A percentile compares a stretch with the other conserved stretches of the same genome.
phyloP scores from a whole-genome alignment of 2,797 vertebrate species.

The Bovichtus diacanthus region DNA sequence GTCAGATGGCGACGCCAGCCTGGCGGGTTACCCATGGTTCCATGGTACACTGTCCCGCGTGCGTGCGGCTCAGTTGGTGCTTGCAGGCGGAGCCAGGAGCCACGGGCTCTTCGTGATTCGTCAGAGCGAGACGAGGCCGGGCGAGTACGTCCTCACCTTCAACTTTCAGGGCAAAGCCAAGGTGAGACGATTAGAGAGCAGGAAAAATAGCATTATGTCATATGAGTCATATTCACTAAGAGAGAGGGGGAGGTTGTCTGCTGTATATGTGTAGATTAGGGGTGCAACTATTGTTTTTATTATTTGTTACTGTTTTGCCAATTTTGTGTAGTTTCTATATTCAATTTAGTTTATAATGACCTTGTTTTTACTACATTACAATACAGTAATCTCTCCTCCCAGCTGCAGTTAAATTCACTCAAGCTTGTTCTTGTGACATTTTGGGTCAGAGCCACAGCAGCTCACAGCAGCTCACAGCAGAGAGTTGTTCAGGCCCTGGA shows the following conservation, averaged over 20 bases:
- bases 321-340: background rate
- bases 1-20: slow-evolving; percentile 84
- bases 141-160: slow-evolving; percentile 98
- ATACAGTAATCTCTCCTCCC: slow-evolving; percentile 10
- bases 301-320: background rate
- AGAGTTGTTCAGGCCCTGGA: slow-evolving; percentile 27
- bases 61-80: slow-evolving; percentile 94
- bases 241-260: background rate
- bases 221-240: background rate
- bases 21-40: slow-evolving; percentile 95
- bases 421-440: slow-evolving; percentile 10
- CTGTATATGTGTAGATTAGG: background rate
- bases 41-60: slow-evolving; percentile 94
- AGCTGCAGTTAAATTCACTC: slow-evolving; percentile 16
- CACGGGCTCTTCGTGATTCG: slow-evolving; percentile 97
- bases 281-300: background rate
- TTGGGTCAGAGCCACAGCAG: slow-evolving; percentile 29
- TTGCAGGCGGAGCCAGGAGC: slow-evolving; percentile 90
- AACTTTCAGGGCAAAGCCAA: slow-evolving; percentile 99
- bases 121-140: slow-evolving; percentile 94
- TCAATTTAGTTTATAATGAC: background rate
- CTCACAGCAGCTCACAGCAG: slow-evolving; percentile 20
- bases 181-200: slow-evolving; percentile 74
- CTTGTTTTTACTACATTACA: background rate
- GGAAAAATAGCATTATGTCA: background rate